Percentiles rank a stretch among this genome's conserved stretches.
These are phyloP conservation scores for Odontomyia ornata DNA, from an alignment of 2,888 invertebrate species.

Conservation along the genomic window DNA sequence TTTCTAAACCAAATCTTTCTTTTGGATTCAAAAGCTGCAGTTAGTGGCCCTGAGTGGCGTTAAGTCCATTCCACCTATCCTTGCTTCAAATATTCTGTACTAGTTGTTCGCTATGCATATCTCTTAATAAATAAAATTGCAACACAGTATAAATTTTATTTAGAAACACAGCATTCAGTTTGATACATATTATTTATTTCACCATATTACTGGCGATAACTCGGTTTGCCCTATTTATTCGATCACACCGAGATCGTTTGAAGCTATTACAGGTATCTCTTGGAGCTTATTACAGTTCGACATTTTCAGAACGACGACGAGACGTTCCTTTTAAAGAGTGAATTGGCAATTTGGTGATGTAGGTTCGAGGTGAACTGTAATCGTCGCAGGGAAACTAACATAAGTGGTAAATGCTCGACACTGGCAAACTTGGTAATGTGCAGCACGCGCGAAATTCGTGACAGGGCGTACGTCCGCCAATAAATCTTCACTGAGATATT, in stretches of 20 bases:
- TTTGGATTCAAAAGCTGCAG: no score
- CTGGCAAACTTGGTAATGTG: constrained; percentile 52
- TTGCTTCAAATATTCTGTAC: no score
- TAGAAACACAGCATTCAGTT: no score
- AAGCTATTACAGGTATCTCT: constrained; percentile 5
- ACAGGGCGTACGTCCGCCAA: constrained; percentile 56
- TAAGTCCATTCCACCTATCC: no score
- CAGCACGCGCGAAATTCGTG: constrained; percentile 57
- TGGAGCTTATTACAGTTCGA: constrained; percentile 24
- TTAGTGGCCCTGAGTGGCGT: no score
- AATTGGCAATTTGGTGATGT: constrained; percentile 19
- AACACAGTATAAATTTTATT: no score
- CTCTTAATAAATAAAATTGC: no score
- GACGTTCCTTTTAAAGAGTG: constrained; percentile 31
- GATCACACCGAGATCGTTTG: neutral
- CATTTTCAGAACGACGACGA: constrained; percentile 29
- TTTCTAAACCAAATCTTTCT: no score
- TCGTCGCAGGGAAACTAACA: constrained; percentile 17
- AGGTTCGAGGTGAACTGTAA: constrained; percentile 18
- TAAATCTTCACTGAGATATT: constrained; percentile 55
- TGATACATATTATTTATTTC: no score
- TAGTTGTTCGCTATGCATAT: no score
- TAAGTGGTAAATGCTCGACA: constrained; percentile 48
- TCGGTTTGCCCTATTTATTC: neutral
- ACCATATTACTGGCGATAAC: no score